Percentiles rank a stretch among this genome's conserved stretches.
These are phyloP conservation scores for Haliaeetus leucogaster DNA, from an alignment of 2,113 vertebrate species.

Conservation along the genomic window DNA sequence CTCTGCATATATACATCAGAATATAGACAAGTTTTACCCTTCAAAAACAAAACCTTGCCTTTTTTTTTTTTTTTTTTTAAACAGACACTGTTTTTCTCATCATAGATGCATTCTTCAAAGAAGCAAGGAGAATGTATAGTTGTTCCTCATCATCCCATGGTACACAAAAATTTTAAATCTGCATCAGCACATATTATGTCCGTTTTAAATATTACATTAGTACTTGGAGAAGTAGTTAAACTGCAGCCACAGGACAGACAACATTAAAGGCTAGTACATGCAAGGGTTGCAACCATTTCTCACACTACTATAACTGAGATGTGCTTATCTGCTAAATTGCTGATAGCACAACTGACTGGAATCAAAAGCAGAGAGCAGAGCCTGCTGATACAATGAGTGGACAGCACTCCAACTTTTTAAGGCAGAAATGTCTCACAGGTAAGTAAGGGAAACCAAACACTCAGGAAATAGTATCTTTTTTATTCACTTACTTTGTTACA, in stretches of 20 bases:
- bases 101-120: background rate
- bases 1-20: background rate
- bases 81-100: background rate
- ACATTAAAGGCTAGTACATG: background rate
- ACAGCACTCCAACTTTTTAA: background rate
- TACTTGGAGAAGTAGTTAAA: background rate
- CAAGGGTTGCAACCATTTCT: background rate
- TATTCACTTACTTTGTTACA: background rate
- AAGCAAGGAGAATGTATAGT: background rate
- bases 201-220: background rate
- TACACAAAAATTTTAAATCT: background rate
- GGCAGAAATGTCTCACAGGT: background rate
- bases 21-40: background rate
- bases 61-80: too few species aligned
- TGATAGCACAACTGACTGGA: background rate
- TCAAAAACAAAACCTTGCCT: background rate
- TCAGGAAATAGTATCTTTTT: background rate
- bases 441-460: background rate
- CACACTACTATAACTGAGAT: background rate
- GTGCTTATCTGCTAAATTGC: background rate
- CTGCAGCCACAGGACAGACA: background rate
- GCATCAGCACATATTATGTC: background rate
- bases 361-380: background rate
- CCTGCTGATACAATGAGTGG: rapidly evolving
- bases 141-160: background rate